Conservation (phyloP, 1,140 invertebrate species). For the Solenopsis invicta region DNA sequence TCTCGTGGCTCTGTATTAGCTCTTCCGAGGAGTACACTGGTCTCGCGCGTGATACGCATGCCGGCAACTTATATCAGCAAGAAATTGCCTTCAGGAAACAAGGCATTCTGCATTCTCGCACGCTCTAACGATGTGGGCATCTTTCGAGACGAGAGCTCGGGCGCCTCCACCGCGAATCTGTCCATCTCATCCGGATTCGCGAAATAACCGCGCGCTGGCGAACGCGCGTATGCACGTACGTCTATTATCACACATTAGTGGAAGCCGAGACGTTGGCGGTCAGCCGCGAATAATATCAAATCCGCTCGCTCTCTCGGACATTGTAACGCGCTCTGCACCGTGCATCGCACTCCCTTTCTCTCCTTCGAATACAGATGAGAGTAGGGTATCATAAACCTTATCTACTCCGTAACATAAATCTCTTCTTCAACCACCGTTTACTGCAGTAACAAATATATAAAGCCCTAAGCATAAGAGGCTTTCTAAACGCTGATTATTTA, state of each 20-base stretch:
- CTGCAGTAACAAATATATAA: neutral
- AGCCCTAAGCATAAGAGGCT: neutral
- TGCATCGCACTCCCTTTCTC: neutral
- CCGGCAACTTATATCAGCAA: constrained; percentile 72
- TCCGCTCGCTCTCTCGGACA: constrained; percentile 67
- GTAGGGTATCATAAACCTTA: constrained; percentile 10
- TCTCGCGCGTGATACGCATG: constrained; percentile 49
- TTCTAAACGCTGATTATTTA: neutral
- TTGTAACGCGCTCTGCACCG: constrained; percentile 69
- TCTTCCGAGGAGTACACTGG: constrained; percentile 23
- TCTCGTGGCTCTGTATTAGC: constrained; percentile 15
- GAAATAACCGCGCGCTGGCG: constrained; percentile 20
- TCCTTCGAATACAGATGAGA: neutral
- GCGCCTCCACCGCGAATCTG: constrained; percentile 37
- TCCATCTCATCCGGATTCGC: constrained; percentile 43
- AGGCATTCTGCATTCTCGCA: constrained; percentile 72
- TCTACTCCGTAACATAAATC: constrained; percentile 27
- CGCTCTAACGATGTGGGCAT: constrained; percentile 74
- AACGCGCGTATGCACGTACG: constrained; percentile 50
- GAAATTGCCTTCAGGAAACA: constrained; percentile 76
- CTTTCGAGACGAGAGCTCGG: constrained; percentile 59
- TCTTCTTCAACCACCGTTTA: constrained; percentile 28
- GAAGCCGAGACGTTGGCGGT: constrained; percentile 70
- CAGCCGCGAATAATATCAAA: constrained; percentile 73
- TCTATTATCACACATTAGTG: constrained; percentile 74